These are phyloP conservation scores for Diogma glabrata DNA, from an alignment of 2,888 invertebrate species.

Conservation along the genomic window DNA sequence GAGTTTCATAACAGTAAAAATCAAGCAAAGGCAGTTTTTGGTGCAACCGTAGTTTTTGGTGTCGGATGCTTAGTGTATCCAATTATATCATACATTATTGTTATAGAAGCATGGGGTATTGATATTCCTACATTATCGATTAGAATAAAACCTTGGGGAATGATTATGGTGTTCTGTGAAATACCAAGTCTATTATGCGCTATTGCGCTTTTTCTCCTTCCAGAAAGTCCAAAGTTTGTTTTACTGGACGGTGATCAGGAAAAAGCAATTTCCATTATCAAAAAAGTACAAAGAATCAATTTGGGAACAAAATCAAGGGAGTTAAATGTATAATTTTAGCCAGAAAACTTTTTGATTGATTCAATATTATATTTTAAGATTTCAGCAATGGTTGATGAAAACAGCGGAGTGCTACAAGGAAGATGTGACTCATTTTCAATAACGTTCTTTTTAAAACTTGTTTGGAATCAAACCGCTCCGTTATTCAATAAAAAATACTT, in stretches of 20 bases:
- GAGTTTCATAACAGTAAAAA: conserved; percentile 40
- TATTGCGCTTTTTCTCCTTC: conserved; percentile 26
- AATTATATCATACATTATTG: too few species aligned
- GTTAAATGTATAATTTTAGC: too few species aligned
- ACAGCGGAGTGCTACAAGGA: too few species aligned
- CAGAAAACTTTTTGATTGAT: too few species aligned
- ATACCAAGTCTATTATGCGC: conserved; percentile 29
- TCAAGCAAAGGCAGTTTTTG: conserved; percentile 36
- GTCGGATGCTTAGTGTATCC: conserved; percentile 29
- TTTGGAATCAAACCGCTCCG: conserved; percentile 32
- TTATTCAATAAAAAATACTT: conserved; percentile 28
- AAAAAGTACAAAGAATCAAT: too few species aligned
- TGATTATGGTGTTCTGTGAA: conserved; percentile 30
- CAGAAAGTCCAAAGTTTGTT: conserved; percentile 32
- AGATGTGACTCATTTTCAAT: too few species aligned
- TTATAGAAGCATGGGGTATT: conserved; percentile 31
- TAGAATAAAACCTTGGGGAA: conserved; percentile 30
- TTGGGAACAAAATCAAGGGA: too few species aligned
- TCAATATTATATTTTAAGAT: conserved; percentile 1
- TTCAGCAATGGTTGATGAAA: neutral
- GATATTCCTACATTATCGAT: conserved; percentile 26
- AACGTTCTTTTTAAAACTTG: too few species aligned
- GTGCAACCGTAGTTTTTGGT: conserved; percentile 30
- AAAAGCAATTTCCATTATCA: conserved; percentile 24
- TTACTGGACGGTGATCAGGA: conserved; percentile 25